A percentile compares a stretch with the other conserved stretches of the same genome.
Conservation (phyloP, 2,888 invertebrate genomes). For the Chloroclystis v-ata region DNA sequence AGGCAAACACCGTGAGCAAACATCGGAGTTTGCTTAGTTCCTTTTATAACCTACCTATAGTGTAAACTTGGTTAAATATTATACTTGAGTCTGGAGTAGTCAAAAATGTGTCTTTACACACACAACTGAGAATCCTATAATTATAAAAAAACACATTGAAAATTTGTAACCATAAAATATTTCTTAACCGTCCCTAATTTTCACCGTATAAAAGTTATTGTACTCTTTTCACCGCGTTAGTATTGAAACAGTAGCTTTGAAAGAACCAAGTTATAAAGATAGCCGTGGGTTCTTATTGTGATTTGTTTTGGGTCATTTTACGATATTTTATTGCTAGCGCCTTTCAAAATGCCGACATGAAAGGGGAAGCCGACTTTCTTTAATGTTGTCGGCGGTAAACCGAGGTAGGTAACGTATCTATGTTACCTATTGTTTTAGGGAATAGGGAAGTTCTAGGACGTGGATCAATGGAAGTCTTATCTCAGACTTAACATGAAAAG, state of each 20-base stretch:
- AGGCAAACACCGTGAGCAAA: too few relatives aligned
- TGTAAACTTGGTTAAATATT: too few relatives aligned
- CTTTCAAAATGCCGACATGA: slow-evolving; percentile 51
- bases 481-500: slow-evolving; percentile 1
- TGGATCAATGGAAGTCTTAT: not conserved
- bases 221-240: slow-evolving; percentile 22
- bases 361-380: slow-evolving; percentile 53
- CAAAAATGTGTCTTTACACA: too few relatives aligned
- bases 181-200: slow-evolving; percentile 17
- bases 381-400: slow-evolving; percentile 29
- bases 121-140: too few relatives aligned
- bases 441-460: slow-evolving; percentile 5
- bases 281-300: slow-evolving; percentile 23
- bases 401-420: slow-evolving; percentile 32
- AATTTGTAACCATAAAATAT: slow-evolving; percentile 2
- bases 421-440: slow-evolving; percentile 22
- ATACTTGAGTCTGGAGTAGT: too few relatives aligned
- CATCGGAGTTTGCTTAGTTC: too few relatives aligned
- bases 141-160: too few relatives aligned
- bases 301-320: slow-evolving; percentile 59
- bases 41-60: too few relatives aligned
- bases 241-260: slow-evolving; percentile 55
- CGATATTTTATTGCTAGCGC: slow-evolving; percentile 53
- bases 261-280: slow-evolving; percentile 31
- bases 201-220: slow-evolving; percentile 31